phyloP scores from a whole-genome alignment of 1,140 invertebrate genomes.

The Holcopasites calliopsidis region DNA sequence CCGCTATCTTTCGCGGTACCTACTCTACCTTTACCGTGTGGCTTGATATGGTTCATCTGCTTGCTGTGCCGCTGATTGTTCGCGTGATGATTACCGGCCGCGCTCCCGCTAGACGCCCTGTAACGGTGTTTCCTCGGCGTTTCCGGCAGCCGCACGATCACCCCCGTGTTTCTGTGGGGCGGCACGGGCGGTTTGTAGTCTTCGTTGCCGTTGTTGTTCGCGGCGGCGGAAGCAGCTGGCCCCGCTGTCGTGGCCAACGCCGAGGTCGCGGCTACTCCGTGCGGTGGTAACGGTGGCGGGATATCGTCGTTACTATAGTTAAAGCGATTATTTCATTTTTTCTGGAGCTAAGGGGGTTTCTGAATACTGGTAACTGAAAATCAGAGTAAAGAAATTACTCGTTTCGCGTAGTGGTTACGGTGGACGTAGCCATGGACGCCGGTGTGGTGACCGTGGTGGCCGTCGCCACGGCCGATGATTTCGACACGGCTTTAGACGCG shows the following conservation, averaged over 20 bases:
- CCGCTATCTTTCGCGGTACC: slow-evolving; percentile 52
- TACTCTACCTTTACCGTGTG: slow-evolving; percentile 48
- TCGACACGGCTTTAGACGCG: slow-evolving; percentile 57
- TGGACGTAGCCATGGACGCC: slow-evolving; percentile 50
- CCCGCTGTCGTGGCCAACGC: slow-evolving; percentile 43
- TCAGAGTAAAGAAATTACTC: slow-evolving; percentile 65
- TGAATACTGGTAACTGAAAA: too few relatives aligned
- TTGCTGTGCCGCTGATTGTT: slow-evolving; percentile 60
- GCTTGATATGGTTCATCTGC: slow-evolving; percentile 46
- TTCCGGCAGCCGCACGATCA: slow-evolving; percentile 72
- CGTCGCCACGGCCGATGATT: slow-evolving; percentile 49
- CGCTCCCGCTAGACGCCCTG: slow-evolving; percentile 73
- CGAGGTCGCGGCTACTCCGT: slow-evolving; percentile 70
- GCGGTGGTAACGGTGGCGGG: slow-evolving; percentile 82
- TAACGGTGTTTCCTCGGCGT: slow-evolving; percentile 75
- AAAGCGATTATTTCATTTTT: background rate
- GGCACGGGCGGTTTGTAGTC: slow-evolving; percentile 92
- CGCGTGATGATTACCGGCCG: slow-evolving; percentile 57
- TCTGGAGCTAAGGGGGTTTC: background rate
- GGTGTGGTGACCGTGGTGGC: slow-evolving; percentile 44
- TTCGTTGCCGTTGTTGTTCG: slow-evolving; percentile 75
- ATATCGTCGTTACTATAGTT: slow-evolving; percentile 71
- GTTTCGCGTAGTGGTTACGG: slow-evolving; percentile 60
- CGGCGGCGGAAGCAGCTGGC: slow-evolving; percentile 2
- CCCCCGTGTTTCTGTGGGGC: slow-evolving; percentile 88